Evolutionary conservation across 2,888 invertebrate species (phyloP).

Genomic region (Cyclophora albipunctata): DNA sequence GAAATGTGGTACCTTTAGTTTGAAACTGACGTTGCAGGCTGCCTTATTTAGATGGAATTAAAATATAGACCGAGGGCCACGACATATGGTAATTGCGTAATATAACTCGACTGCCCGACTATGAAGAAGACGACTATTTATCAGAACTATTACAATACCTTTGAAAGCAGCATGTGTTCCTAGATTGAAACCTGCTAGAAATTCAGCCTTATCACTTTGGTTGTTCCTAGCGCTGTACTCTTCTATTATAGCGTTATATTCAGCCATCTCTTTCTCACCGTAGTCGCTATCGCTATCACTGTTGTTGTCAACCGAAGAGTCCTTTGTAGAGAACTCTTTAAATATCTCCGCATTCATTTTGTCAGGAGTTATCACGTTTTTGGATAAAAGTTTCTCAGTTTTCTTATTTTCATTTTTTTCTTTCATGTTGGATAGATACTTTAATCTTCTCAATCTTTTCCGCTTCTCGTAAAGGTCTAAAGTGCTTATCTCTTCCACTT

Average conservation of each 20-base stretch:
- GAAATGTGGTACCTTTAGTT: neutral
- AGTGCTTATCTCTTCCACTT: constrained; percentile 54
- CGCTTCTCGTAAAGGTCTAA: constrained; percentile 74
- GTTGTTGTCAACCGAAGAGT: constrained; percentile 44
- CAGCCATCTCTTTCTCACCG: constrained; percentile 64
- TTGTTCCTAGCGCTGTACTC: constrained; percentile 57
- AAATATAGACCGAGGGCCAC: too few relatives aligned
- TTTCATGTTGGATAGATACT: constrained; percentile 45
- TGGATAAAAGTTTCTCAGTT: constrained; percentile 23
- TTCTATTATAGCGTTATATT: constrained; percentile 71
- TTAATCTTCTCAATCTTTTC: constrained; percentile 59
- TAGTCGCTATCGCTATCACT: constrained; percentile 67
- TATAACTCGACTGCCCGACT: too few relatives aligned
- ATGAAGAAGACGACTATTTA: too few relatives aligned
- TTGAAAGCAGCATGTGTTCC: constrained; percentile 76
- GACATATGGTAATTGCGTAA: too few relatives aligned
- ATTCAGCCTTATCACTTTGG: constrained; percentile 68
- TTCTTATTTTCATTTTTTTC: constrained; percentile 25
- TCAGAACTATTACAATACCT: constrained; percentile 57
- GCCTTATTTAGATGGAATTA: too few relatives aligned
- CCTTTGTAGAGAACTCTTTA: constrained; percentile 51
- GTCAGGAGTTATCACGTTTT: constrained; percentile 54
- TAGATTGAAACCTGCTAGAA: constrained; percentile 77
- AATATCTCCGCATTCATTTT: constrained; percentile 57
- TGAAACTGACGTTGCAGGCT: too few relatives aligned